Conservation (phyloP, 1,140 invertebrate species). For the Ericerus pela region DNA sequence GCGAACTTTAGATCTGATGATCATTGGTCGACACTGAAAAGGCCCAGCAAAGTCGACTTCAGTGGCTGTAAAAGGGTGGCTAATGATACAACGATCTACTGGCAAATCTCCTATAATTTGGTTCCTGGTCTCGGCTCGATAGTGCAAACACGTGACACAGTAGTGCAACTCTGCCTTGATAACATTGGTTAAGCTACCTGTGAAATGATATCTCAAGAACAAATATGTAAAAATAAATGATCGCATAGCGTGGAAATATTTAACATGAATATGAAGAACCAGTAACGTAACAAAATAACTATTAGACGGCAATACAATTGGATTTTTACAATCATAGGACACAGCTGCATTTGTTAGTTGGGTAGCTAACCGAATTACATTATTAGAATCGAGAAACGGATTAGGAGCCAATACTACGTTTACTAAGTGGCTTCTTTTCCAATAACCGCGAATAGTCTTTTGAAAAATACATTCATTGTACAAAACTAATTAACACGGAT, state of each 20-base stretch:
- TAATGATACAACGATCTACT: slow-evolving; percentile 21
- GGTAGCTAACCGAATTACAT: slow-evolving; percentile 16
- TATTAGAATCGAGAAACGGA: slow-evolving; percentile 17
- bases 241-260: slow-evolving; percentile 25
- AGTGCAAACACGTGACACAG: slow-evolving; percentile 25
- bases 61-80: slow-evolving; percentile 24
- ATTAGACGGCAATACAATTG: slow-evolving; percentile 16
- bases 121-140: slow-evolving; percentile 5
- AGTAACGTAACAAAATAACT: slow-evolving; percentile 27
- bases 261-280: slow-evolving; percentile 24
- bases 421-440: no score
- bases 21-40: slow-evolving; percentile 27
- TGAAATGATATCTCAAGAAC: slow-evolving; percentile 26
- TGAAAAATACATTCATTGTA: no score
- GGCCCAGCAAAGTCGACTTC: slow-evolving; percentile 33
- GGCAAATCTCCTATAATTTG: slow-evolving; percentile 29
- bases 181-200: slow-evolving; percentile 19
- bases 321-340: slow-evolving; percentile 14
- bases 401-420: no score
- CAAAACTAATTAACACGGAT: no score
- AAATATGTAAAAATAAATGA: slow-evolving; percentile 19
- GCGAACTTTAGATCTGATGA: slow-evolving; percentile 19
- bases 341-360: slow-evolving; percentile 15
- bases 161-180: slow-evolving; percentile 19
- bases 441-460: no score